phyloP scores from a whole-genome alignment of 2,888 invertebrate species.

The Lypha dubia region DNA sequence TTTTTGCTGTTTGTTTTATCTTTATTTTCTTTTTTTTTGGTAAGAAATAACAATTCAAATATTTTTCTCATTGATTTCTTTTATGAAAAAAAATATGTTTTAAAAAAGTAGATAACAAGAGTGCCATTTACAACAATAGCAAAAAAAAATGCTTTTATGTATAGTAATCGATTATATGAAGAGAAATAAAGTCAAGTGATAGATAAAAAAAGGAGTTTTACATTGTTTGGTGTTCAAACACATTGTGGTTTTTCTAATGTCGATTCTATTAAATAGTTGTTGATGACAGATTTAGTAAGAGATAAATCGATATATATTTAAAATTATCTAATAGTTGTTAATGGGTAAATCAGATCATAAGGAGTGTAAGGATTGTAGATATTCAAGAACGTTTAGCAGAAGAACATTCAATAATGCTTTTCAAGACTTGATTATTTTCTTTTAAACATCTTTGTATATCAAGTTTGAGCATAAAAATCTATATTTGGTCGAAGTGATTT shows the following conservation, averaged over 20 bases:
- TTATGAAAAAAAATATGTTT: slow-evolving; percentile 41
- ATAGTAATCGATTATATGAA: slow-evolving; percentile 63
- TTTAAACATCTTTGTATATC: neutral
- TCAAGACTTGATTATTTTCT: neutral
- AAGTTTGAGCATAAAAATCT: neutral
- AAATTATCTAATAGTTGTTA: slow-evolving; percentile 36
- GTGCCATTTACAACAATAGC: too few relatives aligned
- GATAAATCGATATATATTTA: slow-evolving; percentile 47
- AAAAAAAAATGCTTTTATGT: slow-evolving; percentile 38
- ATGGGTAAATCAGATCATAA: neutral
- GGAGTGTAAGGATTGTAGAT: neutral
- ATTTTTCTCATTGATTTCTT: slow-evolving; percentile 25
- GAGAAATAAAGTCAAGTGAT: slow-evolving; percentile 66
- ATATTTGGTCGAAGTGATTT: neutral
- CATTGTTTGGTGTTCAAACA: slow-evolving; percentile 54
- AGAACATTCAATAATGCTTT: neutral
- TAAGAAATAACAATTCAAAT: slow-evolving; percentile 64
- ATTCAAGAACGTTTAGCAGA: neutral
- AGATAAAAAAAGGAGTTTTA: slow-evolving; percentile 65
- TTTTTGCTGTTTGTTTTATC: too few relatives aligned
- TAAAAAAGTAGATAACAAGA: slow-evolving; percentile 42
- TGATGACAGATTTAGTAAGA: slow-evolving; percentile 29
- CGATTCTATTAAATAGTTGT: neutral
- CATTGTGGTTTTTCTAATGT: slow-evolving; percentile 26
- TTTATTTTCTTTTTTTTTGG: slow-evolving; percentile 34